Base-by-base conservation (phyloP, 2,797 vertebrate genomes). In the Scolopax bukidnonensis region DNA sequence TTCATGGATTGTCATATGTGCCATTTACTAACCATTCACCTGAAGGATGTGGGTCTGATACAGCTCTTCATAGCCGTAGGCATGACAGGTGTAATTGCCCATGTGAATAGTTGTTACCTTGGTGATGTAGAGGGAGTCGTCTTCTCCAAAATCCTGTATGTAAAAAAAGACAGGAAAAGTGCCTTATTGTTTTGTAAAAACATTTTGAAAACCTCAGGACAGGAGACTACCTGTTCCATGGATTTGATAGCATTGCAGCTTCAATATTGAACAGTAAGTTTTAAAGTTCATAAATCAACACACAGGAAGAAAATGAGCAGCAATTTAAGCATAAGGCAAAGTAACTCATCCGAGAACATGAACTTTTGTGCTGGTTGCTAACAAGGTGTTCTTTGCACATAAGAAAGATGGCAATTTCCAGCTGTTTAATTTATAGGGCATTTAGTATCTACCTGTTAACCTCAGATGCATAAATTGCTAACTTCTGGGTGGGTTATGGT, bases 21-120 rank as follows among this genome's bases (percentile, higher is more conserved):
- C 97, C 97, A 98, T 98, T 98, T 99, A 99, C 99, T 99, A 98
- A 99, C 99, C 99, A 99, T 99, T 99, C 98, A 99, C 99, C 99
- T 99, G 99, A 98, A 99, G 99, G 98, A 99, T 98, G 98, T 99
- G 99, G 95, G 98, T 99, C 98, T 99, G 99, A 97, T 98, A 98
- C 89, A 99, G 98, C 91, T 99, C 98, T 94, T 99, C 99, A 23
- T 99, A 99, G 97, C 99, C 99, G n/a, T 99, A 98, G 89, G 99
- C 99, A 61, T 99, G 99, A 97, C 99, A 99, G 97, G 99, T 99
- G 98, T 99, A 99, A 97, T 99, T 99, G 93, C 99, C 99, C 99
- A 99, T 99, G 98, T 99, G 99, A 97, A 99, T 97, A 45, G 99
- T 99, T 83, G 99, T 99, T 98, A 99, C 99, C 98, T 99, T 99